Evolutionary conservation across 2,113 vertebrate species (phyloP), one percentile per base, ranked within the genome.

Genomic region (Natator depressus): DNA sequence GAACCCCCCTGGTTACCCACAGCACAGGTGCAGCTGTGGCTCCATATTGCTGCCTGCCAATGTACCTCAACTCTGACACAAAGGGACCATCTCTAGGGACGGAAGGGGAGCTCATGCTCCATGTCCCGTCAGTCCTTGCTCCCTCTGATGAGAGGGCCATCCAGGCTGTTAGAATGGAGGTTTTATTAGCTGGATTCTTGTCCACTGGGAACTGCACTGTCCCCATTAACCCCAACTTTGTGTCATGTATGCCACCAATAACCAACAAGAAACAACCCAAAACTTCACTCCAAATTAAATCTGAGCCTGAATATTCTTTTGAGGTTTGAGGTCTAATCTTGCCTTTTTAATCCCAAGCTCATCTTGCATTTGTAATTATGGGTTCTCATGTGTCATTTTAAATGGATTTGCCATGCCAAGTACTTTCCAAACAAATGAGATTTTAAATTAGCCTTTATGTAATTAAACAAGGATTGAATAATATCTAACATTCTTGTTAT

Each of bases 351-450:
- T 96, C 86, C 95, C 96, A 85, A 96, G 81, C 97, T 96, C 80
- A 85, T 59, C 93, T 96, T 98, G 79, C 89, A 95, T 97, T 97
- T 98, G 97, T 95, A 97, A 98, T 97, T 97, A 90, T 86, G 20
- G 93, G 25, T 93, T 96, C 89, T 97, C 83, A 6, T 92, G 35
- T 95, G 46, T 84, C 35, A 91, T 94, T 97, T 96, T 83, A 94
- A 96, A 96, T 95, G 80, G 84, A 94, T 97, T 95, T 97, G 51
- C 89, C 85, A 88, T 97, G 85, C 85, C 62, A 96, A 96, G 47
- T 82, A 96, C 91, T 97, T 96, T 97, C 90, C 84, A 96, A 89
- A 97, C 95, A 97, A 97, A 95, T 95, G 89, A 96, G 83, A 57
- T 94, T 96, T 94, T 75, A 97, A 98, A 96, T 95, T 78, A 97